Conservation (phyloP, 2,113 vertebrate species). For the Procavia capensis region DNA sequence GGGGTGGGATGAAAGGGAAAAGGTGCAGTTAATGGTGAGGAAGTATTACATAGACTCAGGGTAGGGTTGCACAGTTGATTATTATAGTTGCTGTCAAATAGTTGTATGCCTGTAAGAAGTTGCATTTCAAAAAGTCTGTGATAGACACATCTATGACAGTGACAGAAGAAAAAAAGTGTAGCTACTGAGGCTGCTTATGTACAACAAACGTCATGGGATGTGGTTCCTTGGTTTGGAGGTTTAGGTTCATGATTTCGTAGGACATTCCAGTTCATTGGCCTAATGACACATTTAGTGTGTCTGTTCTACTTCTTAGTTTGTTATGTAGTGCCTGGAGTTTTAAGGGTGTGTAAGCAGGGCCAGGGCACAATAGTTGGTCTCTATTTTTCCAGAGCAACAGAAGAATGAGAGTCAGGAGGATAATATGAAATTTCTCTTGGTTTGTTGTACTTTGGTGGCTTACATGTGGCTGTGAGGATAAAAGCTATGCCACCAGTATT, state of each 20-base stretch:
- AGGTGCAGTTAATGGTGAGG: too few species aligned
- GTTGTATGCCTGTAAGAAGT: too few species aligned
- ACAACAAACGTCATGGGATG: background rate
- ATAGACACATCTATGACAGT: too few species aligned
- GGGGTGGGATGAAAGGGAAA: background rate
- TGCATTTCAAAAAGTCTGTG: too few species aligned
- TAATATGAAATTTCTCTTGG: background rate
- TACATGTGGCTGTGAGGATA: too few species aligned
- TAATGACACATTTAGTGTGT: background rate
- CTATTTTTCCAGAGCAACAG: background rate
- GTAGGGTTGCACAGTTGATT: background rate
- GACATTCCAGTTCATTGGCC: background rate
- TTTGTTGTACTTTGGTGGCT: too few species aligned
- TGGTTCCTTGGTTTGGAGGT: background rate
- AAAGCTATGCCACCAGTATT: too few species aligned
- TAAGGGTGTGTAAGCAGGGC: background rate
- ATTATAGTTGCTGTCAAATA: too few species aligned
- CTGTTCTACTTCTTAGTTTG: background rate
- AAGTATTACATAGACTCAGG: background rate
- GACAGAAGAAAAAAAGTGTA: too few species aligned
- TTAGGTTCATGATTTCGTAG: background rate
- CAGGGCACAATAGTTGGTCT: background rate
- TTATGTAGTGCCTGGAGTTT: background rate
- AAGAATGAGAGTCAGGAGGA: background rate
- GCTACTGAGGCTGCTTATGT: background rate